Percentiles rank a stretch among this genome's conserved stretches.
These are phyloP conservation scores for Chymomyza fuscimana DNA, from an alignment of 2,888 invertebrate species.

Conservation along the genomic window DNA sequence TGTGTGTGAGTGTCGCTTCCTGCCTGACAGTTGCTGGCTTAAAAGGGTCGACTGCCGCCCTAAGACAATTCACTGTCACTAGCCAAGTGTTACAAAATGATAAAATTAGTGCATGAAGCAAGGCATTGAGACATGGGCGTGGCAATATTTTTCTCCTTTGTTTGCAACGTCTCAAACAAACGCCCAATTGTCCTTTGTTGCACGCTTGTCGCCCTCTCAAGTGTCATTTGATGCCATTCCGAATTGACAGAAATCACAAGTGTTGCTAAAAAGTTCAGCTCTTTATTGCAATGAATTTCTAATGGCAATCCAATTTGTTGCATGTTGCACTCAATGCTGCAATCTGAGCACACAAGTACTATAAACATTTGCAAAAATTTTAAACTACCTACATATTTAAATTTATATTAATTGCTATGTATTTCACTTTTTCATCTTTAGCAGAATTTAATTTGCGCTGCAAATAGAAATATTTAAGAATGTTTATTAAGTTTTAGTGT, in stretches of 20 bases:
- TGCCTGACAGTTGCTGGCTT: conserved; percentile 34
- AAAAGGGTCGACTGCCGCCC: conserved; percentile 33
- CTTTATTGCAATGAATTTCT: neutral
- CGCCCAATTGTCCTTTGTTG: conserved; percentile 36
- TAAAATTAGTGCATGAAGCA: conserved; percentile 60
- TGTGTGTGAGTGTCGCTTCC: neutral
- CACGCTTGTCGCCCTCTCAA: conserved; percentile 40
- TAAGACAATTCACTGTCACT: conserved; percentile 64
- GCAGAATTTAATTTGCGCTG: neutral
- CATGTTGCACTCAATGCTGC: conserved; percentile 16
- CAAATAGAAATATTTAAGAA: too few species aligned
- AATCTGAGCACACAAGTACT: conserved; percentile 25
- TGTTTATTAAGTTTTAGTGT: neutral
- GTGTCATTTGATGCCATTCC: conserved; percentile 13
- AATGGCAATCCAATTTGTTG: conserved; percentile 18
- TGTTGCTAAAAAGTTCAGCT: neutral
- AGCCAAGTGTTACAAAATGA: conserved; percentile 73
- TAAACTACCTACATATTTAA: conserved; percentile 49
- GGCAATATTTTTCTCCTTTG: conserved; percentile 2
- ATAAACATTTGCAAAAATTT: conserved; percentile 36
- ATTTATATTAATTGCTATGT: conserved; percentile 45
- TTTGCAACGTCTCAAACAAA: conserved; percentile 30
- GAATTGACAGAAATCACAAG: neutral
- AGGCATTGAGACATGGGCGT: neutral
- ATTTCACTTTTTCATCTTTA: conserved; percentile 19